Evolutionary conservation across 2,888 invertebrate species (phyloP).

Genomic region (Sphaerophoria rueppellii): DNA sequence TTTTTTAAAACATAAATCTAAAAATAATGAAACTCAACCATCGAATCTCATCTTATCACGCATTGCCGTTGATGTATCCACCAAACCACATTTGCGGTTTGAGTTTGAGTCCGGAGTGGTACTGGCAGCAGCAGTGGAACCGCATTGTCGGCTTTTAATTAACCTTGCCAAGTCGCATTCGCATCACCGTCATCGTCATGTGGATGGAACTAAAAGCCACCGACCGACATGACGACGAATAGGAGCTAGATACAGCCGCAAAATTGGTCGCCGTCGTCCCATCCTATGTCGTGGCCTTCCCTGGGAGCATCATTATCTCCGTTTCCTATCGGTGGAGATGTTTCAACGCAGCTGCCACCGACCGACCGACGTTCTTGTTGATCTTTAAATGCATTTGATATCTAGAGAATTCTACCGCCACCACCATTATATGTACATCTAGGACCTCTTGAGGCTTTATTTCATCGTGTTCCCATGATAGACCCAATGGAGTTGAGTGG

Average conservation of each 20-base stretch:
- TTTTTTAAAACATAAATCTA: conserved; percentile 5
- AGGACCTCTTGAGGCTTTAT: conserved; percentile 12
- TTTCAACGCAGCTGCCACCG: conserved; percentile 27
- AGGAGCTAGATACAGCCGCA: not conserved
- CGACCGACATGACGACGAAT: conserved; percentile 4
- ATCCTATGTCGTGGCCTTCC: not conserved
- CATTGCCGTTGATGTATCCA: conserved; percentile 56
- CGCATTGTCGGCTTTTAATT: conserved; percentile 69
- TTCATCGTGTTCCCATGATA: not conserved
- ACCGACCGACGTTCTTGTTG: not conserved
- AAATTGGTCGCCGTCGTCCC: not conserved
- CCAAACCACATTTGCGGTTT: conserved; percentile 17
- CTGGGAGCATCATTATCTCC: conserved; percentile 53
- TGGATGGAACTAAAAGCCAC: not conserved
- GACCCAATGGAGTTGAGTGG: conserved; percentile 31
- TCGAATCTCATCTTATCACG: conserved; percentile 56
- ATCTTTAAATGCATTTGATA: conserved; percentile 63
- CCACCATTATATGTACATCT: conserved; percentile 14
- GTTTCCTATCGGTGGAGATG: conserved; percentile 58
- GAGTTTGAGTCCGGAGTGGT: conserved; percentile 27
- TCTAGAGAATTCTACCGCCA: conserved; percentile 27
- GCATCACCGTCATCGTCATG: conserved; percentile 32
- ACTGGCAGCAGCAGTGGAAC: conserved; percentile 34
- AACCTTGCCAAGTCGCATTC: conserved; percentile 71
- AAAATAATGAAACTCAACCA: conserved; percentile 27